phyloP scores from a whole-genome alignment of 2,888 invertebrate genomes.

The Trachelus stipa region DNA sequence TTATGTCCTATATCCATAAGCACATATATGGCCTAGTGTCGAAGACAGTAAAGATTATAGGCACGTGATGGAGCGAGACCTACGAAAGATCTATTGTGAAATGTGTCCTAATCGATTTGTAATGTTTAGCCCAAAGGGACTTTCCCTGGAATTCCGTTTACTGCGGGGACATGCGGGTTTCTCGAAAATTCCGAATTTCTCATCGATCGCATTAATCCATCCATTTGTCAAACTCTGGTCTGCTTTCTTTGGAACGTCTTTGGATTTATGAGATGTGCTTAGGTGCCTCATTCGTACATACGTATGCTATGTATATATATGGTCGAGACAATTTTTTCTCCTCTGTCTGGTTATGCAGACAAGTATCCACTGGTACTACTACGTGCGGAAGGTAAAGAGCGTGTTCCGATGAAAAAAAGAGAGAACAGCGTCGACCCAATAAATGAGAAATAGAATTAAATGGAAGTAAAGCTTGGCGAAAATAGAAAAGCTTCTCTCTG shows the following conservation, averaged over 20 bases:
- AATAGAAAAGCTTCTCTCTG: conserved; percentile 32
- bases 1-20: not conserved
- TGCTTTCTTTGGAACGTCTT: not conserved
- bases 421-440: conserved; percentile 9
- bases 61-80: not conserved
- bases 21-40: not conserved
- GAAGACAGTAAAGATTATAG: not conserved
- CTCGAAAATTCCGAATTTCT: not conserved
- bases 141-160: not conserved
- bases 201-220: not conserved
- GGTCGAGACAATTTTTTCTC: not conserved
- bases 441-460: conserved; percentile 26
- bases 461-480: conserved; percentile 32
- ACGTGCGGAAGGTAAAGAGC: not conserved
- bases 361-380: not conserved
- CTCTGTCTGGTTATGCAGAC: not conserved
- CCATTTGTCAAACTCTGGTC: too few species aligned
- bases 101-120: not conserved
- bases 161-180: not conserved
- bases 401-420: not conserved
- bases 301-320: too few species aligned
- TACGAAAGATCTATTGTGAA: not conserved
- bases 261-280: too few species aligned
- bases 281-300: too few species aligned
- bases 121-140: not conserved